phyloP scores from a whole-genome alignment of 2,797 vertebrate species.

The Malurus splendens region DNA sequence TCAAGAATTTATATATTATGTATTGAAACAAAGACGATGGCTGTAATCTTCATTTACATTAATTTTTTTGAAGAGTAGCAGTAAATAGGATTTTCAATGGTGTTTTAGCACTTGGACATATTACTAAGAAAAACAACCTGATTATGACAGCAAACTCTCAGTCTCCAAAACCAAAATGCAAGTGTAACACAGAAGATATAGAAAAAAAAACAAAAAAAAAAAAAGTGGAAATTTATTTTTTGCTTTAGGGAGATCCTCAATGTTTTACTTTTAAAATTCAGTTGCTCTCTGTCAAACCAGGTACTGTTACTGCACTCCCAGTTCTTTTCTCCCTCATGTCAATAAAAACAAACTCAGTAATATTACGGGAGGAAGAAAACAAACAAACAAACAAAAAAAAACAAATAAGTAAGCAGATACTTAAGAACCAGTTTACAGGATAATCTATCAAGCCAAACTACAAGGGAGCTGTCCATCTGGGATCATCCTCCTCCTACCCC shows the following conservation, averaged over 20 bases:
- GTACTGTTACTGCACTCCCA: neutral
- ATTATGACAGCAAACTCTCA: neutral
- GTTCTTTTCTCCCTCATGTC: neutral
- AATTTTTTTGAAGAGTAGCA: neutral
- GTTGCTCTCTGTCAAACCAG: neutral
- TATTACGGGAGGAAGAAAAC: neutral
- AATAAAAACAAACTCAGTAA: neutral
- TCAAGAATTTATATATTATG: neutral
- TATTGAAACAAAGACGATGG: neutral
- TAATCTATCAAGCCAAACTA: neutral
- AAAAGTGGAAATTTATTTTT: neutral
- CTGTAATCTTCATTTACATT: neutral
- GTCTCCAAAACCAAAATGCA: neutral
- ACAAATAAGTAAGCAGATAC: neutral
- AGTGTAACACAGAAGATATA: neutral
- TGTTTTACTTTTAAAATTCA: neutral
- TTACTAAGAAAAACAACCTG: neutral
- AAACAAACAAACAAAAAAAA: too few species aligned
- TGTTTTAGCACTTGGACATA: neutral
- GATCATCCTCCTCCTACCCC: fast-evolving
- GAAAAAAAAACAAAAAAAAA: neutral
- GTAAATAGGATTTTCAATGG: neutral
- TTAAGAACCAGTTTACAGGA: neutral
- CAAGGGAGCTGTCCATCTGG: neutral
- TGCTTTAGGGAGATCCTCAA: neutral